Evolutionary conservation across 2,888 invertebrate genomes (phyloP).

Genomic region (Gasteruption jaculator): DNA sequence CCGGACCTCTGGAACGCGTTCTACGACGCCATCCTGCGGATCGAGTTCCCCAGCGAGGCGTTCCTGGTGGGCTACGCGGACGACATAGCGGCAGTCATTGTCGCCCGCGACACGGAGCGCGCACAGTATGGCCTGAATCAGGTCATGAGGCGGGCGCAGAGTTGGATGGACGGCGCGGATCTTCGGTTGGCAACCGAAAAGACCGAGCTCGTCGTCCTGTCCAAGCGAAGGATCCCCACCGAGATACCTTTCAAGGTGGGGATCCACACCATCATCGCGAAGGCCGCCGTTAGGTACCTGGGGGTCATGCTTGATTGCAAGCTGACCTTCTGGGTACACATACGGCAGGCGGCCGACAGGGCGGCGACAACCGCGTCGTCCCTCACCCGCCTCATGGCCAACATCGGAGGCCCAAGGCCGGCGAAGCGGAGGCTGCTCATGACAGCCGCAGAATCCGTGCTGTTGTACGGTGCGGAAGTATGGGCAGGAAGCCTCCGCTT

Average conservation of each 20-base stretch:
- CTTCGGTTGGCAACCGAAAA: conserved; percentile 13
- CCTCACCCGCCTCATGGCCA: conserved; percentile 7
- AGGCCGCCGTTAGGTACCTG: conserved; percentile 20
- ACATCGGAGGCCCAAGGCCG: conserved; percentile 15
- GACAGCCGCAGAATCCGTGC: not conserved
- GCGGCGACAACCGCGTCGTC: conserved; percentile 9
- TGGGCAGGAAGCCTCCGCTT: conserved; percentile 11
- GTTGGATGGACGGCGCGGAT: conserved; percentile 14
- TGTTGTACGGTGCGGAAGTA: not conserved
- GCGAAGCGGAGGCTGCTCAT: conserved; percentile 5
- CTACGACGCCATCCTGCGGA: not conserved
- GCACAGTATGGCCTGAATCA: conserved; percentile 14
- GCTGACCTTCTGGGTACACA: conserved; percentile 14
- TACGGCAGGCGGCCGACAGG: conserved; percentile 15
- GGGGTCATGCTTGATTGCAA: conserved; percentile 20
- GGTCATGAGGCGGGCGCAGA: conserved; percentile 14
- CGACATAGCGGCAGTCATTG: conserved; percentile 6
- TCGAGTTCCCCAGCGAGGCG: conserved; percentile 13
- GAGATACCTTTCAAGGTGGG: not conserved
- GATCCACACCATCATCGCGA: not conserved
- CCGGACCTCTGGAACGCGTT: conserved; percentile 12
- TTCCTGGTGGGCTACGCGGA: too few relatives aligned
- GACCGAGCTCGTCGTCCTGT: conserved; percentile 18
- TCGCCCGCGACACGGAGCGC: conserved; percentile 1
- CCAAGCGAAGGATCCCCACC: conserved; percentile 14